Evolutionary conservation across 2,888 invertebrate species (phyloP), one percentile per base, ranked within the genome.

Genomic region (Agrilus biguttatus): DNA sequence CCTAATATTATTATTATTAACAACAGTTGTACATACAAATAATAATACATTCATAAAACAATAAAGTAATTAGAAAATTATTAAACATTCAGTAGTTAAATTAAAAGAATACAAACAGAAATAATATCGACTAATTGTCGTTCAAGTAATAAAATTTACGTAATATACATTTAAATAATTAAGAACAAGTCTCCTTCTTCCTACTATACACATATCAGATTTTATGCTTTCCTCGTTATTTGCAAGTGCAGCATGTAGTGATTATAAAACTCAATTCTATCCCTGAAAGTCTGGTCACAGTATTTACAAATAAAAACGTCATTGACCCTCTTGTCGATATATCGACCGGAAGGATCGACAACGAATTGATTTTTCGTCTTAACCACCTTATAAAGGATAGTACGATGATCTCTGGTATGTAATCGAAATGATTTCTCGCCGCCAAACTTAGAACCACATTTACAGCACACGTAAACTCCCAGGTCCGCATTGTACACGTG

Each of bases 301-400:
- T 45, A 45, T 42, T 45, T 45, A 40, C 45, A 45, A 10, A 45
- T 40, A 28, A 45, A 45, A 32, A 38, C 40, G 34, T 45, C 40
- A 21, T 42, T 42, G 14, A 43, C 40, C 12, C 45, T 36, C 34
- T 35, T 37, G 14, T 45, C 45, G 23, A 45, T 40, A 14, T 40
- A n/a, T 37, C 40, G 42, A 23, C 38, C 41, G 2, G 43, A 43
- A n/a, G 45, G 32, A 17, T 34, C 28, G 17, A 41, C 21, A 13
- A 13, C 34, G 17, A 19, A 21, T 37, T 37, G 23, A 8, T 23
- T 13, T n/a, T 12, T 8, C n/a, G 36, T 23, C 13, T 19, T 17
- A 33, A 13, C 33, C n/a, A 37, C 28, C 14, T 37, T 37, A 19
- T 19, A 36, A 23, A 36, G 23, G 36, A 36, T 28, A 5, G 14